Percentiles rank a stretch among this genome's conserved stretches.
phyloP scores from a whole-genome alignment of 2,888 invertebrate genomes.

The Scaptomyza tumidula region DNA sequence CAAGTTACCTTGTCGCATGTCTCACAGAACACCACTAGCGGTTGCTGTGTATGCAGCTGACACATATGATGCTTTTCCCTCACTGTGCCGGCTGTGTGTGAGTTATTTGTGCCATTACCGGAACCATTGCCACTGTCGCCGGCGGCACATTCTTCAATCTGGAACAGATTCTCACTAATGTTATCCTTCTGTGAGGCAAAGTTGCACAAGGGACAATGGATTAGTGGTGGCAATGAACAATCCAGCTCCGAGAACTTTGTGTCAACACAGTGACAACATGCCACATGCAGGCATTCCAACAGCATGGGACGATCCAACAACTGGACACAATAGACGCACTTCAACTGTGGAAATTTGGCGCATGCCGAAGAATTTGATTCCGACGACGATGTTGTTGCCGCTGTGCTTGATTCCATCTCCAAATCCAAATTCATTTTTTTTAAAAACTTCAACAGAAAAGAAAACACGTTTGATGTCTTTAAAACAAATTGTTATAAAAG shows the following conservation, averaged over 20 bases:
- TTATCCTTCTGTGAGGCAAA: constrained; percentile 89
- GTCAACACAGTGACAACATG: constrained; percentile 91
- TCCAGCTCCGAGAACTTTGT: constrained; percentile 86
- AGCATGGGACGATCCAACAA: constrained; percentile 90
- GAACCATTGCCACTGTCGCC: constrained; percentile 73
- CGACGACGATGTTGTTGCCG: too few species aligned
- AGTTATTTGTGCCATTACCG: constrained; percentile 64
- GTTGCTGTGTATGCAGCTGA: constrained; percentile 91
- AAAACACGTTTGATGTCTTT: neutral
- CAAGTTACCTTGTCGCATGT: constrained; percentile 96
- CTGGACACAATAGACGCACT: constrained; percentile 87
- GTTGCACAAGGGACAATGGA: constrained; percentile 89
- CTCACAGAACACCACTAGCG: constrained; percentile 95
- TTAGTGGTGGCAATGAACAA: constrained; percentile 83
- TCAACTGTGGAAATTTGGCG: constrained; percentile 82
- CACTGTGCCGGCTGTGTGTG: constrained; percentile 83
- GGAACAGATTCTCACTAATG: constrained; percentile 93
- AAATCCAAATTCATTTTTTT: too few species aligned
- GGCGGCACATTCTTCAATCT: constrained; percentile 86
- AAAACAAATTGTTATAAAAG: neutral
- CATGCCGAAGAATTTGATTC: too few species aligned
- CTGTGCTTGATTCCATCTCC: too few species aligned
- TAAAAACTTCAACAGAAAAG: neutral
- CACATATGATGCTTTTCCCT: constrained; percentile 89
- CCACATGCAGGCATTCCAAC: constrained; percentile 94